Evolutionary conservation across 64 coral and sea anemone species (phyloP), one percentile per base, ranked within the genome.

Genomic region (Acropora yongei): DNA sequence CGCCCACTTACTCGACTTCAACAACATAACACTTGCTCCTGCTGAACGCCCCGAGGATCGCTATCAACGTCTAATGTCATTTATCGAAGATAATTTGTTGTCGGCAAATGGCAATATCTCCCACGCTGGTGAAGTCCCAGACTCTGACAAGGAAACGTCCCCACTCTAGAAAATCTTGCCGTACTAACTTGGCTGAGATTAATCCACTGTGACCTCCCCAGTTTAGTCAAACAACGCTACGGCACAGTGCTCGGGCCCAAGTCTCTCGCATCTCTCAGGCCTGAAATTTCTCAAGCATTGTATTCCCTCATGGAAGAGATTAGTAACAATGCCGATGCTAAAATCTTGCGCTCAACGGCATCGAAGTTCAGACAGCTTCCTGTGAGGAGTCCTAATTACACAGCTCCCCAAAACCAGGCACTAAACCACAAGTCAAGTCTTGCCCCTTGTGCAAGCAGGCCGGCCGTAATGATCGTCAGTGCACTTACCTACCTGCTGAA

Each of bases 401-500:
- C 11, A 9, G 58, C 58, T 10, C 12, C 58, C 58, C 2, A 63
- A 63, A 63, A 14, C 8, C 58, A 63, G 0, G 58, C 12, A 63
- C 58, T 63, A 63, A 63, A 63, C 58, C 58, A 63, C 58, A 63
- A 63, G 58, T 63, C 58, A 63, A 63, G 74, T 60, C 79, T 61
- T 81, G 48, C 17, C 79, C 17, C 12, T 61, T 81, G 79, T 60
- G 82, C 60, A 71, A 85, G 44, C 55, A 85, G 14, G 63, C 53
- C 19, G 58, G 82, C 58, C 41, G 82, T 3, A 69, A 66, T 6
- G 66, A 87, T 41, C 44, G 69, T 41, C 53, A 88, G 20, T 88
- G 85, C 48, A 45, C 67, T 12, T 86, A 86, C 66, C 83, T 86
- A 16, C 67, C 83, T 48, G 45, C 57, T 30, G 60, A 86, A 20